Evolutionary conservation across 2,888 invertebrate genomes (phyloP), one percentile per base, ranked within the genome.

Genomic region (Campopleginae sp.): DNA sequence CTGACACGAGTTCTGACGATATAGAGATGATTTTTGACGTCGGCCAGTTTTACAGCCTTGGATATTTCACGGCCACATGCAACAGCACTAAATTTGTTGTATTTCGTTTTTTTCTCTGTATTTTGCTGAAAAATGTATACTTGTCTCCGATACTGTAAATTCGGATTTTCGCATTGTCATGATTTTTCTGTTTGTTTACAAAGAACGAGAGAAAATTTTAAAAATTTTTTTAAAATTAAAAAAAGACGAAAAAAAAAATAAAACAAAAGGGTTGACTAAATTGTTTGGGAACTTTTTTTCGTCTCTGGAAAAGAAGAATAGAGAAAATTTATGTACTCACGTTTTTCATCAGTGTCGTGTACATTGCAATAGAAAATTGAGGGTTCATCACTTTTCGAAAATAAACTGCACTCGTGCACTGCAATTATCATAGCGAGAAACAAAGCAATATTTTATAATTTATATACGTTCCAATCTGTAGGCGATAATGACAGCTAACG

Each of bases 301-400:
- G 1, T 12, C 68, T 23, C 0, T 66, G 23, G 2, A 8, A 0
- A 63, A 63, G 4, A 17, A 14, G 48, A 33, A 63, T 63, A n/a
- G 46, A 14, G 38, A 8, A 44, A 63, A 46, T 23, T 17, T 31
- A n/a, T 46, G 17, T 46, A 82, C 82, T 65, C 61, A 82, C 82
- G 27, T 54, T 48, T 58, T 65, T 46, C 71, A 46, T 72, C 38
- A 75, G 68, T 33, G 38, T 76, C 44, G 38, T 27, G 72, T n/a
- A 77, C 12, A 46, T 77, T n/a, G 5, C 42, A 27, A 12, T 58
- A 5, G 27, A 42, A 51, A 61, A 7, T 44, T 48, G 58, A 54
- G 19, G 68, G 23, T 31, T 58, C 27, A 46, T 54, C 63, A 68
- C 63, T 70, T 71, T 75, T 61, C 7, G 27, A 51, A 42, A 75